These are phyloP conservation scores for Desmophyllum pertusum DNA, from an alignment of 92 coral and sea anemone species.

Conservation along the genomic window DNA sequence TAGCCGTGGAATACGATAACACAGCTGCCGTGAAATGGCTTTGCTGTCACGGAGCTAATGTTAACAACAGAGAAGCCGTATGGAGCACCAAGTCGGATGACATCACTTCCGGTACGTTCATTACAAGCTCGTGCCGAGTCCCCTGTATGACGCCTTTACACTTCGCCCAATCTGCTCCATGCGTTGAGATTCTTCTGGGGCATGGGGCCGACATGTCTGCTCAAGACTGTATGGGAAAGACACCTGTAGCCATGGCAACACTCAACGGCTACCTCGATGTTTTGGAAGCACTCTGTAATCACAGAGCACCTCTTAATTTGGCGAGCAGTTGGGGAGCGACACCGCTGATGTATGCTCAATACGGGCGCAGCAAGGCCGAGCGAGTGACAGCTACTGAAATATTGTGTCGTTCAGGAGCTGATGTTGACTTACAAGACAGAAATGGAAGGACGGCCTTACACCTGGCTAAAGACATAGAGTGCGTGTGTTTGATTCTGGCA, in stretches of 20 bases:
- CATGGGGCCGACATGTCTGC: conserved; percentile 58
- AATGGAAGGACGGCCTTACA: conserved; percentile 77
- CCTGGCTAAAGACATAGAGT: conserved; percentile 71
- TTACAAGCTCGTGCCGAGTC: conserved; percentile 64
- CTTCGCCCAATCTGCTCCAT: conserved; percentile 58
- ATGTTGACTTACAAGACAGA: conserved; percentile 71
- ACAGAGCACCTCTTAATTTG: conserved; percentile 64
- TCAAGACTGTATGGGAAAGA: conserved; percentile 52
- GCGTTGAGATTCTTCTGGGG: conserved; percentile 54
- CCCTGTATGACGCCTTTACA: conserved; percentile 75
- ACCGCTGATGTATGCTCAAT: conserved; percentile 84
- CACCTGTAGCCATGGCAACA: conserved; percentile 83
- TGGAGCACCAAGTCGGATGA: conserved; percentile 63
- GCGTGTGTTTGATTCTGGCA: conserved; percentile 61
- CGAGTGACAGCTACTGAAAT: conserved; percentile 73
- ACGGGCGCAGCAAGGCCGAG: conserved; percentile 62
- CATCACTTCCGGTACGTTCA: conserved; percentile 64
- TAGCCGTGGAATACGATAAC: conserved; percentile 75
- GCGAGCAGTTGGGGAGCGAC: conserved; percentile 79
- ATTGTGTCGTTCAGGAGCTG: conserved; percentile 65
- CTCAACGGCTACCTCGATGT: conserved; percentile 67
- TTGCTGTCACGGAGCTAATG: conserved; percentile 62
- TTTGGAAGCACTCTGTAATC: conserved; percentile 59
- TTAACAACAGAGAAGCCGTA: conserved; percentile 49
- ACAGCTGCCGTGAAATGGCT: conserved; percentile 62